Percentiles rank a stretch among this genome's conserved stretches.
Evolutionary conservation across 2,113 vertebrate species (phyloP).

Genomic region (Lichenostomus cassidix): DNA sequence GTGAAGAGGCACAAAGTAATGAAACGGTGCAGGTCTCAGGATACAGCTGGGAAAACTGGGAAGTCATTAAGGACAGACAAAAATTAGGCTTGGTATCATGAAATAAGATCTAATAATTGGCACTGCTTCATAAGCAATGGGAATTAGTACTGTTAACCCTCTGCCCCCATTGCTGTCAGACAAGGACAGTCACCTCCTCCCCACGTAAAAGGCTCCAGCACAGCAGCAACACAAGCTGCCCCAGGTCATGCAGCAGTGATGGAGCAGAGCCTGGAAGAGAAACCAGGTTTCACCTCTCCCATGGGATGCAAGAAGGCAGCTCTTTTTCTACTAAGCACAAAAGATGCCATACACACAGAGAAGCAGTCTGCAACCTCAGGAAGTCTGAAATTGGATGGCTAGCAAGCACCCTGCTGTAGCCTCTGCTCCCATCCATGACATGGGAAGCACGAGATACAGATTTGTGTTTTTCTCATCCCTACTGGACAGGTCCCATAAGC

Average conservation of each 20-base stretch:
- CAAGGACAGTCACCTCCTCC: not conserved
- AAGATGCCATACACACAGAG: not conserved
- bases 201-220: not conserved
- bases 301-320: not conserved
- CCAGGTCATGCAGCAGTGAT: not conserved
- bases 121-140: not conserved
- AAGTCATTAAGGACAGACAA: conserved; percentile 36
- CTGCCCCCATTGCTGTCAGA: not conserved
- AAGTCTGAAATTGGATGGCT: not conserved
- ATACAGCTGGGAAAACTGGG: conserved; percentile 22
- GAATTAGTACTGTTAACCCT: conserved; percentile 17
- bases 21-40: not conserved
- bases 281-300: not conserved
- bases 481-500: not conserved
- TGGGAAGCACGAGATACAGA: accelerated
- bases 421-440: not conserved
- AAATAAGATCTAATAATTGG: conserved; percentile 45
- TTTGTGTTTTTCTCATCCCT: not conserved
- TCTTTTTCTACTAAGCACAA: not conserved
- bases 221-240: not conserved
- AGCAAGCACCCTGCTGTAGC: not conserved
- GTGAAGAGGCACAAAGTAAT: not conserved
- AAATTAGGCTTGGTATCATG: conserved; percentile 38
- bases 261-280: not conserved
- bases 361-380: not conserved